phyloP scores from a whole-genome alignment of 2,888 invertebrate species.

The Hoplodrina blanda region DNA sequence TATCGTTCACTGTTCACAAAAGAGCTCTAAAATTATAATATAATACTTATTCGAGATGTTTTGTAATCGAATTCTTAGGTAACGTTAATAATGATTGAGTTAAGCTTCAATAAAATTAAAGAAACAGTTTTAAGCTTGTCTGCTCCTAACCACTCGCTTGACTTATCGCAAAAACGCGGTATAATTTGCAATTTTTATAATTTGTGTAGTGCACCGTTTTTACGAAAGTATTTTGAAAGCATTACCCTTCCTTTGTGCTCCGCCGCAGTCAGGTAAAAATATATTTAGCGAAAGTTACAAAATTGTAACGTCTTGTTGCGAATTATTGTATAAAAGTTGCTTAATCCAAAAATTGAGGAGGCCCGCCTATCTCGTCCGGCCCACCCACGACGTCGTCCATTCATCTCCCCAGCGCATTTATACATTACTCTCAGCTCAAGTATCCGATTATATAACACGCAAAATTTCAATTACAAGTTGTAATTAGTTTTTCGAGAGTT shows the following conservation, averaged over 20 bases:
- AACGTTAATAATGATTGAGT: not conserved
- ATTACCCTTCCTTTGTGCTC: not conserved
- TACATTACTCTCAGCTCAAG: constrained; percentile 91
- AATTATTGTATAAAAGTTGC: constrained; percentile 82
- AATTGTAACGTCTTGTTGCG: constrained; percentile 74
- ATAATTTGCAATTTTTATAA: not conserved
- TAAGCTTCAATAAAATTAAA: constrained; percentile 11
- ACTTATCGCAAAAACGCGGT: not conserved
- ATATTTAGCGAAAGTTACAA: constrained; percentile 66
- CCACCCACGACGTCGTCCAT: constrained; percentile 82
- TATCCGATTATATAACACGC: constrained; percentile 91
- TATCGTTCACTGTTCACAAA: constrained; percentile 8
- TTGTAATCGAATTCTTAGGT: not conserved
- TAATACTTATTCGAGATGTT: not conserved
- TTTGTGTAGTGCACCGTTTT: constrained; percentile 40
- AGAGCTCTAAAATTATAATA: constrained; percentile 31
- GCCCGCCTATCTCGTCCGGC: constrained; percentile 77
- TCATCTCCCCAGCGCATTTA: constrained; percentile 89
- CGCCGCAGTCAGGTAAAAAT: constrained; percentile 41
- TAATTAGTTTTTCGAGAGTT: constrained; percentile 92
- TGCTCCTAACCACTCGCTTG: constrained; percentile 12
- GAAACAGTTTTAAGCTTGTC: constrained; percentile 27
- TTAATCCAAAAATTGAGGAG: constrained; percentile 83
- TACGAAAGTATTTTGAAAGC: constrained; percentile 49
- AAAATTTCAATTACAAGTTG: constrained; percentile 92